Conservation (phyloP, 2,797 vertebrate genomes). For the Meda fulgida region DNA sequence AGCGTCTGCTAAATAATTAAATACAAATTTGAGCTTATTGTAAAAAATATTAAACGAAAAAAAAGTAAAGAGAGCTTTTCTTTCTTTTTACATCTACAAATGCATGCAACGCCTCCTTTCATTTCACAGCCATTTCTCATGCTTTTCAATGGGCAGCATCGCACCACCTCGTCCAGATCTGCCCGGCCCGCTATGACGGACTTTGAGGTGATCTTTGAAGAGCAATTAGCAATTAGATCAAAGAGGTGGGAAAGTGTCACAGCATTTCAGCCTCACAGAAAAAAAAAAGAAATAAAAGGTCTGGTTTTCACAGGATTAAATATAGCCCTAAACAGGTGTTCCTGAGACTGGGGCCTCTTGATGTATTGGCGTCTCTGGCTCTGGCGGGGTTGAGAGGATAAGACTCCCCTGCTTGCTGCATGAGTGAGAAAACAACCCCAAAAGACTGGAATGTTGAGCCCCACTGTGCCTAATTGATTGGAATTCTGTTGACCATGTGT, state of each 20-base stretch:
- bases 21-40: background rate
- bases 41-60: background rate
- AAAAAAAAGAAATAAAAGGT: constrained; percentile 21
- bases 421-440: constrained; percentile 66
- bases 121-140: constrained; percentile 39
- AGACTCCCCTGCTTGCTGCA: constrained; percentile 62
- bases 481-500: constrained; percentile 68
- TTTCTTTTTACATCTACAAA: constrained; percentile 35
- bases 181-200: background rate
- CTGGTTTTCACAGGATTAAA: constrained; percentile 62
- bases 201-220: constrained; percentile 51
- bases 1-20: background rate
- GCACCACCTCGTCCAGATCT: constrained; percentile 34
- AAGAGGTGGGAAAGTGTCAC: constrained; percentile 14
- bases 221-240: constrained; percentile 51
- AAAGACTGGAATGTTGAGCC: constrained; percentile 71
- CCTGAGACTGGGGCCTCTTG: constrained; percentile 64
- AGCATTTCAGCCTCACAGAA: constrained; percentile 19
- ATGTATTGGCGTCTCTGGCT: constrained; percentile 65
- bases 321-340: constrained; percentile 67
- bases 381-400: constrained; percentile 56
- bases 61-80: background rate
- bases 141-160: constrained; percentile 26
- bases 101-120: background rate
- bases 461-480: constrained; percentile 73